Evolutionary conservation across 2,888 invertebrate species (phyloP).

Genomic region (Drosophila subquinaria): DNA sequence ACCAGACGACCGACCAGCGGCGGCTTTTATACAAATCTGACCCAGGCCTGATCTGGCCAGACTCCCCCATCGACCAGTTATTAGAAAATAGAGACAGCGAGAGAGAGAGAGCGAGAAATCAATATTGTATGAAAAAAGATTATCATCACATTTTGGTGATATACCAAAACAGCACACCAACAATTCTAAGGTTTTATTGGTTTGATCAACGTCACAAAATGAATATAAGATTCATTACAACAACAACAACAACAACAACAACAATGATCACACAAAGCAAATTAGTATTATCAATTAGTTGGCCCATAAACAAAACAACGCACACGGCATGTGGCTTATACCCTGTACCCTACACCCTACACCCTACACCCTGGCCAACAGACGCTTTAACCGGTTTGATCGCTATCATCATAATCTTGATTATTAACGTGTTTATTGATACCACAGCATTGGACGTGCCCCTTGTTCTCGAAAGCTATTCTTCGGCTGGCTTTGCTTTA

Average conservation of each 20-base stretch:
- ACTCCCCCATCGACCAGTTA: not conserved
- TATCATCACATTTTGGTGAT: constrained; percentile 12
- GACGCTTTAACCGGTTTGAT: constrained; percentile 34
- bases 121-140: constrained; percentile 13
- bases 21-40: constrained; percentile 60
- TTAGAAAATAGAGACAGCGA: not conserved
- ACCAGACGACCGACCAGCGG: not conserved
- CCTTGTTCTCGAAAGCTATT: constrained; percentile 7
- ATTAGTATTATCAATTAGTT: constrained; percentile 47
- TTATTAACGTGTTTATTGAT: constrained; percentile 2
- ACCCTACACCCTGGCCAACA: not conserved
- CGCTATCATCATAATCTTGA: not conserved
- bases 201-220: constrained; percentile 29
- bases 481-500: not conserved
- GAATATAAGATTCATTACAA: constrained; percentile 14
- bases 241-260: constrained; percentile 17
- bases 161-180: constrained; percentile 21
- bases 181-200: constrained; percentile 35
- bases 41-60: not conserved
- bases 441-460: constrained; percentile 1
- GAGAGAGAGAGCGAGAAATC: not conserved
- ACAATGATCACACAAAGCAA: constrained; percentile 37
- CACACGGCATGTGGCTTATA: constrained; percentile 9
- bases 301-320: constrained; percentile 21
- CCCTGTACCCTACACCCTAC: not conserved